Evolutionary conservation across 2,113 vertebrate species (phyloP).

Genomic region (Apaloderma vittatum): DNA sequence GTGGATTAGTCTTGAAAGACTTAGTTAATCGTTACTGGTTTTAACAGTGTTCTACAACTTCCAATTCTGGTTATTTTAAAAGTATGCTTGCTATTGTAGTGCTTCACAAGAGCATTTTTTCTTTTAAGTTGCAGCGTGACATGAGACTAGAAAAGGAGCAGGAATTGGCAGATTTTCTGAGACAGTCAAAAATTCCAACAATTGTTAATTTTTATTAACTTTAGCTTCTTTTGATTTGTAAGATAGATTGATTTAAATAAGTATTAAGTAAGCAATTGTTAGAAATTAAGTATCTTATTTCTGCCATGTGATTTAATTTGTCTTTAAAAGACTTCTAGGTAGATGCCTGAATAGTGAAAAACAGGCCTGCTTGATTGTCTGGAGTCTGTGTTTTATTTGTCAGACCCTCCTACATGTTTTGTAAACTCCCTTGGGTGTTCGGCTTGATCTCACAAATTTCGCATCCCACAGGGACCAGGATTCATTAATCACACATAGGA

Average conservation of each 20-base stretch:
- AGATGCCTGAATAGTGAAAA: neutral
- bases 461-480: neutral
- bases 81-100: neutral
- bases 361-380: neutral
- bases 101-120: neutral
- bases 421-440: neutral
- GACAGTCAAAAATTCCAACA: neutral
- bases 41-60: neutral
- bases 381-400: neutral
- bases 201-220: neutral
- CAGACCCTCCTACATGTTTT: neutral
- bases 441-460: slow-evolving; percentile 28
- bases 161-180: neutral
- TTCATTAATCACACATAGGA: slow-evolving; percentile 27
- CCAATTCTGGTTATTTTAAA: neutral
- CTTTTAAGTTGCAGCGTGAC: neutral
- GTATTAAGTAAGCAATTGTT: neutral
- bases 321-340: neutral
- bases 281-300: neutral
- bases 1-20: neutral
- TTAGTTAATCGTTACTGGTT: neutral
- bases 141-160: neutral
- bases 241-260: neutral
- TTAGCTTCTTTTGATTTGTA: neutral
- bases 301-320: neutral